Conservation (phyloP, 2,888 invertebrate genomes). For the Rutpela maculata region DNA sequence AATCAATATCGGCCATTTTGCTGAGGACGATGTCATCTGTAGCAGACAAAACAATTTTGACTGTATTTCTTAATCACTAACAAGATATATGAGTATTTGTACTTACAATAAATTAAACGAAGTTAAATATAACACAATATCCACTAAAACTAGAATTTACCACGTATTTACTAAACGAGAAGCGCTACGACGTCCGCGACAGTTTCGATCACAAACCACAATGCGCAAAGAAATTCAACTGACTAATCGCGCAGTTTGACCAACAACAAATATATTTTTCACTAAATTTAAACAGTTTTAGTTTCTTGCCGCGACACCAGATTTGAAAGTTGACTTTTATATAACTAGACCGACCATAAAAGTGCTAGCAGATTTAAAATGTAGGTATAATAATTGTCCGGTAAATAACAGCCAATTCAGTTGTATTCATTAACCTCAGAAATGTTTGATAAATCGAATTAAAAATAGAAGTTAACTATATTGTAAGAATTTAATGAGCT, state of each 20-base stretch:
- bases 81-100: slow-evolving; percentile 23
- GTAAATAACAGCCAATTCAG: too few species aligned
- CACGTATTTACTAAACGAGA: slow-evolving; percentile 51
- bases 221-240: slow-evolving; percentile 55
- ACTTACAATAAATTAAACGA: slow-evolving; percentile 54
- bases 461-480: too few species aligned
- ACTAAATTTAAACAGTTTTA: slow-evolving; percentile 9
- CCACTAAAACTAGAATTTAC: slow-evolving; percentile 50
- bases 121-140: slow-evolving; percentile 52
- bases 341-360: too few species aligned
- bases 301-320: background rate
- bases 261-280: slow-evolving; percentile 22
- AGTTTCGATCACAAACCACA: slow-evolving; percentile 55
- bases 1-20: slow-evolving; percentile 73
- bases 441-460: too few species aligned
- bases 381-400: too few species aligned
- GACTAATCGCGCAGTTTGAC: slow-evolving; percentile 42
- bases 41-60: slow-evolving; percentile 1
- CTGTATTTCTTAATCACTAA: background rate
- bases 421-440: too few species aligned
- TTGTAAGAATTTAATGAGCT: too few species aligned
- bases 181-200: slow-evolving; percentile 47
- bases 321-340: too few species aligned
- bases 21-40: slow-evolving; percentile 50
- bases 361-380: too few species aligned